phyloP scores from a whole-genome alignment of 2,797 vertebrate genomes.

The Cossypha caffra region DNA sequence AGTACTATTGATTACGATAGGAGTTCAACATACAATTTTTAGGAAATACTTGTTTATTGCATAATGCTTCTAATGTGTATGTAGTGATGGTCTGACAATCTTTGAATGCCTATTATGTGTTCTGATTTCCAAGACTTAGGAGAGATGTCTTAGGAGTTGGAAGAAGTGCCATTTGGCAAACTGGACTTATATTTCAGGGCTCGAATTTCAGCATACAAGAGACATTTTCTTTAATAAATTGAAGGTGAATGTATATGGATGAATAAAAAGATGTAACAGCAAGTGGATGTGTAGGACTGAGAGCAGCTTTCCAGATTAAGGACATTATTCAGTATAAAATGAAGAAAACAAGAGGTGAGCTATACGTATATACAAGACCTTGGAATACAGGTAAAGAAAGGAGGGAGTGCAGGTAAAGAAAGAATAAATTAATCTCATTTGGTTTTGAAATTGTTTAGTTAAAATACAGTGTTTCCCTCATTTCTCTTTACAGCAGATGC shows the following conservation, averaged over 20 bases:
- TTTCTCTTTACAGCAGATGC: constrained; percentile 33
- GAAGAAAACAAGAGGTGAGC: neutral
- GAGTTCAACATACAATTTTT: neutral
- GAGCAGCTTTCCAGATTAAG: neutral
- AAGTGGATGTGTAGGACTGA: neutral
- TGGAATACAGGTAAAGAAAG: neutral
- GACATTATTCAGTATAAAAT: neutral
- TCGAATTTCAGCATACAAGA: neutral
- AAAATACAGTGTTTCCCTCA: neutral
- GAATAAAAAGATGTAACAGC: neutral
- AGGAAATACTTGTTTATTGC: neutral
- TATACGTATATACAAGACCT: neutral
- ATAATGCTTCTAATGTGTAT: neutral
- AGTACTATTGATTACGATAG: neutral
- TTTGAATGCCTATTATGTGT: neutral
- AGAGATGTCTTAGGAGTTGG: neutral
- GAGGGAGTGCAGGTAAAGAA: neutral
- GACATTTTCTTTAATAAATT: neutral
- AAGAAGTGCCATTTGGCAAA: neutral
- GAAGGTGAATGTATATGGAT: neutral
- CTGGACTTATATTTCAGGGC: neutral
- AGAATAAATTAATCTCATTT: neutral
- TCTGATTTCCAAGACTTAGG: neutral
- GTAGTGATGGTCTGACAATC: neutral
- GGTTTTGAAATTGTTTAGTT: neutral